Evolutionary conservation across 1,140 invertebrate species (phyloP).

Genomic region (Drosophila equinoxialis): DNA sequence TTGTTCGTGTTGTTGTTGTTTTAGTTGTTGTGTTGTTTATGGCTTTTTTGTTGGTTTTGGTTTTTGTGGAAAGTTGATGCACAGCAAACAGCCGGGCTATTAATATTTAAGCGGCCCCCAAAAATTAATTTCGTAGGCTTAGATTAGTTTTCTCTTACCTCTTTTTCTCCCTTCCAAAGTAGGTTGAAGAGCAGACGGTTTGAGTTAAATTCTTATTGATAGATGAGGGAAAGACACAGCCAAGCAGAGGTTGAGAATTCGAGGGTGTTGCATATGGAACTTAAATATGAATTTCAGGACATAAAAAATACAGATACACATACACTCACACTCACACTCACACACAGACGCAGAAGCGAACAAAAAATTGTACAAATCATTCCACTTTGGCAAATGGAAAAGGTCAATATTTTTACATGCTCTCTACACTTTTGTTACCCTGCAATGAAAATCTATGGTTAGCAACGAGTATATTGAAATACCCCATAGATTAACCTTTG

Average conservation of each 20-base stretch:
- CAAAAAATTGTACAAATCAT: slow-evolving; percentile 7
- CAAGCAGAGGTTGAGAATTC: too few relatives aligned
- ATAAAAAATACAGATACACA: neutral
- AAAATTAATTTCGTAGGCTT: slow-evolving; percentile 56
- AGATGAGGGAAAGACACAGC: slow-evolving; percentile 36
- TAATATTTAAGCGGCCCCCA: slow-evolving; percentile 69
- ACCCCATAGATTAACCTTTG: too few relatives aligned
- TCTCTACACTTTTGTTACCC: slow-evolving; percentile 11
- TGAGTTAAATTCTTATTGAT: slow-evolving; percentile 16
- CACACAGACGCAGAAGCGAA: neutral
- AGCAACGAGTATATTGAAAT: neutral
- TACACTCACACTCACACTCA: neutral
- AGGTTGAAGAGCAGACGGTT: neutral
- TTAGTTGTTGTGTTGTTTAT: slow-evolving; percentile 2
- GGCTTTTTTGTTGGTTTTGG: slow-evolving; percentile 20
- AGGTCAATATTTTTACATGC: slow-evolving; percentile 13
- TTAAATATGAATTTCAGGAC: neutral
- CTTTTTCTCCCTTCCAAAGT: too few relatives aligned
- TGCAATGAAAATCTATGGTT: neutral
- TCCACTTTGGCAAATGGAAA: slow-evolving; percentile 10
- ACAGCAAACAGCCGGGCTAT: slow-evolving; percentile 46
- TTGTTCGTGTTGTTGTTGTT: neutral
- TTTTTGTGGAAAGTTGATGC: slow-evolving; percentile 47
- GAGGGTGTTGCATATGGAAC: neutral
- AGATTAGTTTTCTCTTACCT: slow-evolving; percentile 59